Evolutionary conservation across 2,797 vertebrate genomes (phyloP), one percentile per base, ranked within the genome.

Genomic region (Chiloscyllium punctatum): DNA sequence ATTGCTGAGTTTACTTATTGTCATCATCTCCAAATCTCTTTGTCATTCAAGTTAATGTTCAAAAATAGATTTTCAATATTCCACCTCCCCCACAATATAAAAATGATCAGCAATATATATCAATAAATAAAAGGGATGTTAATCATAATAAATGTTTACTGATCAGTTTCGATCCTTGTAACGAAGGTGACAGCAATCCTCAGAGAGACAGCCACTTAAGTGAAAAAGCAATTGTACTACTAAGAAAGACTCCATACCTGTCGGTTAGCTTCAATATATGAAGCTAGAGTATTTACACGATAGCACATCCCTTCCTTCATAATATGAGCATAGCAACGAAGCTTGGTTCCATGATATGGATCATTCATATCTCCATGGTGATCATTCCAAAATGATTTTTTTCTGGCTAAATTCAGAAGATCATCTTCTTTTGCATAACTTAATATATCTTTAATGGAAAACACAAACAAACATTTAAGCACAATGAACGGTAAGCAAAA

Each of bases 291-390:
- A 97, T 98, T 99, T 96, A 99, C 98, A 21, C 99, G 98, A 97
- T 97, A 99, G 97, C 99, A 99, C 94, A 99, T 97, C n/a, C 99
- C 98, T 95, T 98, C 98, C 95, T 98, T 98, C 98, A 99, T 98
- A 95, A 99, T 98, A 96, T 99, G 99, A 96, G 99, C 98, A 0
- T 99, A 99, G 97, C 99, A 99, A 96, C 99, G 98, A 74, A 99
- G 97, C 96, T 97, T 98, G 79, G 98, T 98, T 27, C 98, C 98
- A 0, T 99, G 98, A 96, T 99, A 98, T 37, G 98, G 98, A 96
- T 98, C 99, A 95, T 97, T 97, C 97, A 98, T 98, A 97, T 99
- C 98, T 87, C 98, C 98, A 37, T 96, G 98, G 51, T 98, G 98
- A 97, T 99, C 98, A 72, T 99, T 99, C 99, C 99, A 99, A 96